Percentiles rank a stretch among this genome's conserved stretches.
Conservation (phyloP, 1,140 invertebrate genomes). For the Drosophila chauvacae region DNA sequence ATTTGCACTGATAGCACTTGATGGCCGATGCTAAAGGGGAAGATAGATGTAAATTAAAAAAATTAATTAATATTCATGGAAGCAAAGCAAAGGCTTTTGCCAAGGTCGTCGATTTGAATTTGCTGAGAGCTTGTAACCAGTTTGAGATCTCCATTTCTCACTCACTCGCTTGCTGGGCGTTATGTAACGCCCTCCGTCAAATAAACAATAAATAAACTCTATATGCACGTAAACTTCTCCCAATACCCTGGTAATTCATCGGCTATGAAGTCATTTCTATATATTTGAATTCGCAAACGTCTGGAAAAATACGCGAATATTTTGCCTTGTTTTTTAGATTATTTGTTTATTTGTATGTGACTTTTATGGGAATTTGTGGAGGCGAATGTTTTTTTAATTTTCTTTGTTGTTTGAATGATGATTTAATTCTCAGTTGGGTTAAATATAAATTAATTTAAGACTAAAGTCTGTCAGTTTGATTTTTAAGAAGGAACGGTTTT, state of each 20-base stretch:
- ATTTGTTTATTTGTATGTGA: slow-evolving; percentile 8
- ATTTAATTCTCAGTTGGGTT: slow-evolving; percentile 6
- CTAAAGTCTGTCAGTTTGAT: too few species aligned
- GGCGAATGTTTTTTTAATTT: not conserved
- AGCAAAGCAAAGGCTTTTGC: slow-evolving; percentile 1
- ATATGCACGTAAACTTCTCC: slow-evolving; percentile 15
- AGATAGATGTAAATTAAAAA: not conserved
- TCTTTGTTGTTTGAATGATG: slow-evolving; percentile 1
- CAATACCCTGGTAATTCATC: slow-evolving; percentile 16
- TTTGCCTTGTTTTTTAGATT: not conserved
- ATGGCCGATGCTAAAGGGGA: slow-evolving; percentile 68
- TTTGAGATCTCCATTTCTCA: slow-evolving; percentile 40
- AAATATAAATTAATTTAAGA: not conserved
- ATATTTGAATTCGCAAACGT: slow-evolving; percentile 20
- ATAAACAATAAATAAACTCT: slow-evolving; percentile 19
- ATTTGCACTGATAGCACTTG: slow-evolving; percentile 80
- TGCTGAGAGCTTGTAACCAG: slow-evolving; percentile 50
- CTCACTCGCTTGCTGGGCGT: slow-evolving; percentile 1
- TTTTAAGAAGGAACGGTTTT: too few species aligned
- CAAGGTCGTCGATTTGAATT: slow-evolving; percentile 38
- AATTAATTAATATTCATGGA: slow-evolving; percentile 10
- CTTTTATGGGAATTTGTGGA: slow-evolving; percentile 6
- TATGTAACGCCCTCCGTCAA: slow-evolving; percentile 61
- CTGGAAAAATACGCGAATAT: slow-evolving; percentile 51
- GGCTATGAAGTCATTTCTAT: slow-evolving; percentile 55